Evolutionary conservation across 1,140 invertebrate genomes (phyloP).

Genomic region (Eurosta solidaginis): DNA sequence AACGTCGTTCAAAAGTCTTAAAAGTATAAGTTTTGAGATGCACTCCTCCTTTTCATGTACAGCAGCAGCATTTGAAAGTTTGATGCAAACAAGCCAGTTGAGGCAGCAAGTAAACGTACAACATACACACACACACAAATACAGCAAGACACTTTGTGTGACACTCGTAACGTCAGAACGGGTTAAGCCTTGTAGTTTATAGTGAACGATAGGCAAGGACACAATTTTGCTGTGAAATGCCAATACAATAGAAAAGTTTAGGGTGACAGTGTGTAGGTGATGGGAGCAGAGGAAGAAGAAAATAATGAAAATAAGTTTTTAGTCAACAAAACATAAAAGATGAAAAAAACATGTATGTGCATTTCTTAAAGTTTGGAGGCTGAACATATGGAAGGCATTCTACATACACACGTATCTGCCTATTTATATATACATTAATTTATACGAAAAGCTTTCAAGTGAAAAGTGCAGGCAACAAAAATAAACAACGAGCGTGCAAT

Average conservation of each 20-base stretch:
- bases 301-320: background rate
- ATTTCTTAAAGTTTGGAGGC: background rate
- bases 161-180: background rate
- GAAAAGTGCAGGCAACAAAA: too few relatives aligned
- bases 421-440: too few relatives aligned
- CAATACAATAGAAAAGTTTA: background rate
- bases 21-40: constrained; percentile 19
- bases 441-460: too few relatives aligned
- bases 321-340: background rate
- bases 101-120: constrained; percentile 18
- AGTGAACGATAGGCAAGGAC: background rate
- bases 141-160: background rate
- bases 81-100: constrained; percentile 7
- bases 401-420: too few relatives aligned
- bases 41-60: background rate
- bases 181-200: background rate
- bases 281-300: background rate
- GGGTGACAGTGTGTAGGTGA: background rate
- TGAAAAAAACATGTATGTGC: constrained; percentile 23
- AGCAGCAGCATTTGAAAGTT: background rate
- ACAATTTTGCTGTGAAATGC: background rate
- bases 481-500: too few relatives aligned
- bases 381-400: too few relatives aligned
- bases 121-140: background rate
- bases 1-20: constrained; percentile 19